Evolutionary conservation across 2,888 invertebrate genomes (phyloP), one percentile per base, ranked within the genome.

Genomic region (Drosophila prostipennis): DNA sequence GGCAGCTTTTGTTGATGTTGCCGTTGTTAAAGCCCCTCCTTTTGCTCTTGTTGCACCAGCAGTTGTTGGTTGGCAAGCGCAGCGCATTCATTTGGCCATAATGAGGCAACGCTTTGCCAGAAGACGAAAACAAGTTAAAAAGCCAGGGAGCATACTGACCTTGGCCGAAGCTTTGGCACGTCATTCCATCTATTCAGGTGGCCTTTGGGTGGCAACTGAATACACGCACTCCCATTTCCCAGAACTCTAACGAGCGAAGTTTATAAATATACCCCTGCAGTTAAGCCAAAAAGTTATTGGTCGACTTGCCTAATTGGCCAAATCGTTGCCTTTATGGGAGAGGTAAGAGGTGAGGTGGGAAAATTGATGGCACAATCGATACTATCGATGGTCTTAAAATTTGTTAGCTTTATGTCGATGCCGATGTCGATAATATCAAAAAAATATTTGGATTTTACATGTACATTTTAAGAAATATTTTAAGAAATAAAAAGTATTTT

Each of bases 1-100:
- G 86, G 80, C 63, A 54, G 61, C 65, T 59, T 68, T 77, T 71
- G 49, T 71, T 57, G 57, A 19, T 42, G 40, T 60, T 26, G 11
- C n/a, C 37, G 6, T 23, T 42, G 53, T 26, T 55, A 11, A 2
- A 13, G 29, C 29, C 13, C 11, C 13, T 54, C 13, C 6, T 8
- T 14, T 11, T 37, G 8, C 8, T 42, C 26, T 10, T 23, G 34
- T 5, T n/a, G 26, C 8, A 40, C 11, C 10, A 42, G 39, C 23
- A 36, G 26, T 39, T 36, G 37, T 36, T 37, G 11, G 56, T 13
- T 29, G 54, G 36, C 26, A 36, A 52, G 1, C 36, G 36, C 19
- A 14, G 55, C 23, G 56, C 55, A 54, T 56, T 56, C 54, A 53
- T 56, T 56, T 56, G 54, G 54, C 16, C 39, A 8, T 58, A 58